Evolutionary conservation across 2,888 invertebrate species (phyloP).

Genomic region (Folsomia candida): DNA sequence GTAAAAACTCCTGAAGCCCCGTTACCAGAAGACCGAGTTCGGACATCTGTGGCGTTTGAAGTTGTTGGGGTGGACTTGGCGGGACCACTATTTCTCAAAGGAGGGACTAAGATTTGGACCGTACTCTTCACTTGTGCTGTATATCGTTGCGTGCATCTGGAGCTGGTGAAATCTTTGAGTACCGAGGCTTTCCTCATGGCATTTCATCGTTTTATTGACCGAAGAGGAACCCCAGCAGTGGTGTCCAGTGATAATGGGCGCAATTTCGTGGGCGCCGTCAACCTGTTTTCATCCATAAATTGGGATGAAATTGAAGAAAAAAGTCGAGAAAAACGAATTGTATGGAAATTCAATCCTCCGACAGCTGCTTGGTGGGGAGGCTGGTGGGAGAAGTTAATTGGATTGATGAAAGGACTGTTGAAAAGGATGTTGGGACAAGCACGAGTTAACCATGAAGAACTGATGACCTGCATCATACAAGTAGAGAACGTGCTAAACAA

Average conservation of each 20-base stretch:
- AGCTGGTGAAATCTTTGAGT: too few relatives aligned
- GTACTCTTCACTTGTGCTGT: too few relatives aligned
- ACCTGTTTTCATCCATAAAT: conserved; percentile 17
- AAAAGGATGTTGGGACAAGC: background rate
- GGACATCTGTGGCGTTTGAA: too few relatives aligned
- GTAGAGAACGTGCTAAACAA: conserved; percentile 53
- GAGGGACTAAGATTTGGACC: too few relatives aligned
- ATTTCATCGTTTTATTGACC: background rate
- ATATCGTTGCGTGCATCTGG: too few relatives aligned
- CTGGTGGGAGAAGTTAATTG: background rate
- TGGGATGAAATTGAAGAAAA: conserved; percentile 20
- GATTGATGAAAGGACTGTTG: background rate
- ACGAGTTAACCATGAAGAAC: conserved; percentile 35
- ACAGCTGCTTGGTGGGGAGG: conserved; percentile 20
- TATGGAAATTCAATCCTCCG: conserved; percentile 49
- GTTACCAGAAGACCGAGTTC: too few relatives aligned
- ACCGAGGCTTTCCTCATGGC: background rate
- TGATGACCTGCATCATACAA: conserved; percentile 52
- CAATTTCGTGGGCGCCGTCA: conserved; percentile 44
- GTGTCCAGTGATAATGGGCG: conserved; percentile 51
- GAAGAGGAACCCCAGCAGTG: conserved; percentile 2
- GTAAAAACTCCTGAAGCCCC: too few relatives aligned
- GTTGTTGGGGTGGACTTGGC: too few relatives aligned
- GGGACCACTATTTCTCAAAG: too few relatives aligned
- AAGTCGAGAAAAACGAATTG: conserved; percentile 30